Conservation (phyloP, 2,113 vertebrate genomes). For the Cryptotis parvus region DNA sequence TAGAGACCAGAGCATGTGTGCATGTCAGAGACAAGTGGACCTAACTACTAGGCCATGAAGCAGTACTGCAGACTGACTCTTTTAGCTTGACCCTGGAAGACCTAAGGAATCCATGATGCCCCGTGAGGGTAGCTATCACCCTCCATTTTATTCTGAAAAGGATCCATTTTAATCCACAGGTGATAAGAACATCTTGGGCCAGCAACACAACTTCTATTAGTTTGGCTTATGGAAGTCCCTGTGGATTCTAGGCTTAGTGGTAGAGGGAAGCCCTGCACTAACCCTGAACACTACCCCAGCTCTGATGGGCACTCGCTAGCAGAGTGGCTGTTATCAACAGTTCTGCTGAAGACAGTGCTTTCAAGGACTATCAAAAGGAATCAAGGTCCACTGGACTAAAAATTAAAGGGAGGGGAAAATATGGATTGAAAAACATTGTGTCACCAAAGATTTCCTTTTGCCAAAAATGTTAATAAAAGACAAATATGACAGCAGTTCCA, state of each 20-base stretch:
- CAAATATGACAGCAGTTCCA: neutral
- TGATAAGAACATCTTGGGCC: neutral
- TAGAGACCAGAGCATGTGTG: neutral
- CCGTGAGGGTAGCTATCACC: neutral
- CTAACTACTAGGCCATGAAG: neutral
- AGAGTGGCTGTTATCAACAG: neutral
- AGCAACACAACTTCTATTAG: neutral
- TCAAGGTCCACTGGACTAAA: neutral
- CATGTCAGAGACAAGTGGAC: neutral
- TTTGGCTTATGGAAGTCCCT: neutral
- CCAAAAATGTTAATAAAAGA: neutral
- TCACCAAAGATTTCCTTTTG: constrained; percentile 25
- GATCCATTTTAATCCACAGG: neutral
- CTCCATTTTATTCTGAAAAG: neutral
- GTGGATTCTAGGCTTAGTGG: neutral
- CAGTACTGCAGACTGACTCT: neutral
- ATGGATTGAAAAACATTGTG: neutral
- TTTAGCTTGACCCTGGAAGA: neutral
- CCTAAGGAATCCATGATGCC: neutral
- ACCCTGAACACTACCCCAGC: neutral
- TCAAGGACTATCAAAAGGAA: neutral
- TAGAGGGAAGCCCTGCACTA: neutral
- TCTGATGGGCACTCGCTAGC: neutral
- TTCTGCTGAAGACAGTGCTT: neutral
- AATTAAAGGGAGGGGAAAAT: neutral